A percentile compares a stretch with the other conserved stretches of the same genome.
Evolutionary conservation across 2,797 vertebrate genomes (phyloP).

Genomic region (Harpagifer antarcticus): DNA sequence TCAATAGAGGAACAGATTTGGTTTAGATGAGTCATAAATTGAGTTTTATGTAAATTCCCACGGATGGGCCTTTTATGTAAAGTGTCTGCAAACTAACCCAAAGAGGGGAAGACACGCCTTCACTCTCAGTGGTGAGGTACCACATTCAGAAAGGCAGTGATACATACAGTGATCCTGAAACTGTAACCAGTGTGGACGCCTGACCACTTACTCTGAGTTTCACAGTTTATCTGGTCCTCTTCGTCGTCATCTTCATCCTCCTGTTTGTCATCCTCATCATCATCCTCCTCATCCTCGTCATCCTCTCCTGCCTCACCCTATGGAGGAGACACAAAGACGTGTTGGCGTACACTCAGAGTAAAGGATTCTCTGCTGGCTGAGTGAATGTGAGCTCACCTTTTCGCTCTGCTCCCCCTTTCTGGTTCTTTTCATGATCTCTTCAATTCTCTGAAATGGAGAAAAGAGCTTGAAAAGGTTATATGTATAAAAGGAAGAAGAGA

Average conservation of each 20-base stretch:
- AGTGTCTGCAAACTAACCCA: slow-evolving; percentile 23
- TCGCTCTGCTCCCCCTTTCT: slow-evolving; percentile 88
- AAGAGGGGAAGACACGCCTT: neutral
- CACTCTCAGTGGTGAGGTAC: neutral
- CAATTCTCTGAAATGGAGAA: slow-evolving; percentile 88
- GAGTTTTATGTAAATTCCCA: slow-evolving; percentile 13
- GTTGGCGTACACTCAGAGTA: neutral
- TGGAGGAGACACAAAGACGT: slow-evolving; percentile 27
- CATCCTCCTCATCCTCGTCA: slow-evolving; percentile 6
- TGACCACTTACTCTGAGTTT: slow-evolving; percentile 69
- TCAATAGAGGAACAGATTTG: slow-evolving; percentile 13
- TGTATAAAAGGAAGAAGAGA: neutral
- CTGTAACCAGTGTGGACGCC: neutral
- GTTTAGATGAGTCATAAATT: neutral
- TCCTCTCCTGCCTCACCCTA: slow-evolving; percentile 71
- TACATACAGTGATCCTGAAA: neutral
- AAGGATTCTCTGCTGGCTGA: neutral
- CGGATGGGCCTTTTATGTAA: slow-evolving; percentile 8
- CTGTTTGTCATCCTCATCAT: slow-evolving; percentile 72
- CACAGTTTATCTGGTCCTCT: slow-evolving; percentile 56
- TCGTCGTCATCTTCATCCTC: slow-evolving; percentile 52
- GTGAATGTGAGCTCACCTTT: slow-evolving; percentile 82
- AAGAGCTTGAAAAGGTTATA: neutral
- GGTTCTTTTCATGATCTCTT: slow-evolving; percentile 97
- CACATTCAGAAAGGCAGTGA: slow-evolving; percentile 5